phyloP scores from a whole-genome alignment of 2,888 invertebrate genomes.

The Strigamia maritima region DNA sequence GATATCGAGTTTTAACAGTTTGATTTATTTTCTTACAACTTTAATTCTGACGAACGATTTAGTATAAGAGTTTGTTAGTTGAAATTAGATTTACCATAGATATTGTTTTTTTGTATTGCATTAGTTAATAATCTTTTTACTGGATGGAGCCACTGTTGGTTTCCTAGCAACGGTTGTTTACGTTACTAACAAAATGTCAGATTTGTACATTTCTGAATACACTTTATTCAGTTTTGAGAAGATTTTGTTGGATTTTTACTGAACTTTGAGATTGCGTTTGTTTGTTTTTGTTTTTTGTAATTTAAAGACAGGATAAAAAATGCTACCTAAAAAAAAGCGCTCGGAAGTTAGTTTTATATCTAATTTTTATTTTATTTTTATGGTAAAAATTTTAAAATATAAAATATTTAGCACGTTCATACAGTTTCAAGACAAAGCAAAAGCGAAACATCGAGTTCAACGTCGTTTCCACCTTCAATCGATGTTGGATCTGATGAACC shows the following conservation, averaged over 20 bases:
- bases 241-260: background rate
- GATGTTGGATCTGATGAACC: background rate
- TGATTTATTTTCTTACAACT: background rate
- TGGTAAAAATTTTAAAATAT: background rate
- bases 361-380: background rate
- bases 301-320: background rate
- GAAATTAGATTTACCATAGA: no score
- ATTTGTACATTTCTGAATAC: background rate
- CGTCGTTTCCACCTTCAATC: background rate
- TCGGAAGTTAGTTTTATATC: background rate
- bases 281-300: background rate
- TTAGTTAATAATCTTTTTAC: background rate
- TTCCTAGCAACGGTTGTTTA: constrained; percentile 1
- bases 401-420: background rate
- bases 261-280: background rate
- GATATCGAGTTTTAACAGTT: background rate
- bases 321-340: background rate
- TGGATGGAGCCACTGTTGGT: background rate
- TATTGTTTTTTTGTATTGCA: no score
- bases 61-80: no score
- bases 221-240: background rate
- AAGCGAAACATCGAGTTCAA: background rate
- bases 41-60: no score
- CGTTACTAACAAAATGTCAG: background rate
- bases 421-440: background rate